Percentiles rank a stretch among this genome's conserved stretches.
These are phyloP conservation scores for Dexiosoma caninum DNA, from an alignment of 2,888 invertebrate species.

Conservation along the genomic window DNA sequence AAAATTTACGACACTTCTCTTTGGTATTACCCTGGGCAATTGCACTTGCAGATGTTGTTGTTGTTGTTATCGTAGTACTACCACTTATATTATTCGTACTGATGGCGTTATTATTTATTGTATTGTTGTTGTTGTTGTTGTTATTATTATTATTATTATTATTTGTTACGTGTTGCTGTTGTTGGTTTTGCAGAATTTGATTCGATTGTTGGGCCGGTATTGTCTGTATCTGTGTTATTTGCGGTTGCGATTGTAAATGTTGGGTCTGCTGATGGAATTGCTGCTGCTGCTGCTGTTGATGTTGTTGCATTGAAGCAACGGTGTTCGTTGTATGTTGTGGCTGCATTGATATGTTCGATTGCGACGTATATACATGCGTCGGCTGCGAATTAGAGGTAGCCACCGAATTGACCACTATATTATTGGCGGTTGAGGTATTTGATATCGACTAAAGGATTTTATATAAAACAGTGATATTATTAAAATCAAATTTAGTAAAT, in stretches of 20 bases:
- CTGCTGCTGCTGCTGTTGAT: conserved; percentile 69
- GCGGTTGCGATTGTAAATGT: conserved; percentile 72
- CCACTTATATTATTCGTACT: conserved; percentile 60
- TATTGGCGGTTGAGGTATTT: conserved; percentile 68
- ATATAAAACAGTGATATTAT: conserved; percentile 8
- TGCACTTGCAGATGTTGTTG: conserved; percentile 71
- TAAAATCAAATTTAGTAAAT: not conserved
- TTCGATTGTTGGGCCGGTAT: conserved; percentile 70
- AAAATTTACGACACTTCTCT: conserved; percentile 98
- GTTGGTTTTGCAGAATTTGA: conserved; percentile 64
- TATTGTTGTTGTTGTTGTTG: conserved; percentile 61
- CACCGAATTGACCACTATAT: conserved; percentile 77
- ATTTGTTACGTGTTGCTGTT: conserved; percentile 56
- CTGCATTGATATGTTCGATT: conserved; percentile 70
- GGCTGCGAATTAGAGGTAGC: conserved; percentile 73
- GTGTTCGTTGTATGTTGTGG: conserved; percentile 67
- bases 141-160: conserved; percentile 65
- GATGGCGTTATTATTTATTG: conserved; percentile 65
- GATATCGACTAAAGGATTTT: conserved; percentile 54
- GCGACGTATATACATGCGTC: conserved; percentile 72
- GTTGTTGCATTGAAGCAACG: conserved; percentile 69
- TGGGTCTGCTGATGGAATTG: conserved; percentile 72
- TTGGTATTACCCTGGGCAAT: conserved; percentile 85
- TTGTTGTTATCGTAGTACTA: conserved; percentile 63
- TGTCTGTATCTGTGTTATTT: conserved; percentile 75